phyloP scores from a whole-genome alignment of 2,888 invertebrate species.

The Erebia ligea region DNA sequence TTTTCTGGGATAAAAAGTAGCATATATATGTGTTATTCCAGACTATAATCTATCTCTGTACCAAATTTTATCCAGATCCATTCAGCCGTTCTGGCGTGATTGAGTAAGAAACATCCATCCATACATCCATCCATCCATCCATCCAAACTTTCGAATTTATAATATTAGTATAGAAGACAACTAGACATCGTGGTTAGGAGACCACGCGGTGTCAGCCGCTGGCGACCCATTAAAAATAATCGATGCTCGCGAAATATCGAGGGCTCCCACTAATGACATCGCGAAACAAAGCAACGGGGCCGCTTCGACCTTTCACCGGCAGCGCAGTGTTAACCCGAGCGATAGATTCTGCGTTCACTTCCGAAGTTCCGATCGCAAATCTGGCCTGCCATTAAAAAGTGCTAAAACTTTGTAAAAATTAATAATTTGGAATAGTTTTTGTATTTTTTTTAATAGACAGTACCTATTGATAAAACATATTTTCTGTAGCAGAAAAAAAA shows the following conservation, averaged over 20 bases:
- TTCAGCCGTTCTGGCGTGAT: too few relatives aligned
- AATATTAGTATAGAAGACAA: slow-evolving; percentile 33
- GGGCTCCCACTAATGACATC: slow-evolving; percentile 80
- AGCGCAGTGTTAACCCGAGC: slow-evolving; percentile 32
- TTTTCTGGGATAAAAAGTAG: too few relatives aligned
- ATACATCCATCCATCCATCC: too few relatives aligned
- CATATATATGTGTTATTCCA: too few relatives aligned
- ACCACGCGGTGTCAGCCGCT: slow-evolving; percentile 59
- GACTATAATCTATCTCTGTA: too few relatives aligned
- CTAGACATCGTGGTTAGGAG: slow-evolving; percentile 44
- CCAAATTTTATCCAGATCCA: too few relatives aligned
- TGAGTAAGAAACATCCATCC: too few relatives aligned
- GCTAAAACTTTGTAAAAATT: background rate
- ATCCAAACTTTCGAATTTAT: too few relatives aligned
- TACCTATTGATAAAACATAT: background rate
- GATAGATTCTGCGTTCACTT: slow-evolving; percentile 35
- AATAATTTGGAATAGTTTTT: slow-evolving; percentile 3
- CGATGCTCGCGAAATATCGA: slow-evolving; percentile 79
- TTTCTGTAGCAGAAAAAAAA: background rate
- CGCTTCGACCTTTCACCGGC: slow-evolving; percentile 37
- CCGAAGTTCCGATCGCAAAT: slow-evolving; percentile 27
- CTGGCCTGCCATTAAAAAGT: slow-evolving; percentile 19
- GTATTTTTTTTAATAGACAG: background rate
- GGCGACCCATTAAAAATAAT: slow-evolving; percentile 81
- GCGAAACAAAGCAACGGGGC: slow-evolving; percentile 73